Evolutionary conservation across 1,140 invertebrate species (phyloP), one percentile per base, ranked within the genome.

Genomic region (Brachionus koreanus): DNA sequence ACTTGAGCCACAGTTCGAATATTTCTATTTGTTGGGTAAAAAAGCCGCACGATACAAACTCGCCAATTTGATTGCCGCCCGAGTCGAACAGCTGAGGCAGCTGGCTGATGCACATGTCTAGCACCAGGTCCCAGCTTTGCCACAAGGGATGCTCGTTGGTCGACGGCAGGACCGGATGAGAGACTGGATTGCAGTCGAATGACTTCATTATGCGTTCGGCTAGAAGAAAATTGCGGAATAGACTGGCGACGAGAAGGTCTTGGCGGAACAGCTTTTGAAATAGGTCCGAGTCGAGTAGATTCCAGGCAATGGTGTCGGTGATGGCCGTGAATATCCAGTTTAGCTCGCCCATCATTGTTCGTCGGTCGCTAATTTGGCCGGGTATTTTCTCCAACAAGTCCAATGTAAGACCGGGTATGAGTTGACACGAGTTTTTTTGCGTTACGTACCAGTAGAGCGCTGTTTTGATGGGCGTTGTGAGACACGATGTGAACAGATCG

Each of bases 321-420:
- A 99, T 98, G 6, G 97, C 97, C 42, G 97, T 99, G 89, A 99
- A 99, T 86, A 99, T 98, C 97, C 97, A 99, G 90, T 99, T 99
- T 52, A 99, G 90, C 90, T 99, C 97, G 76, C 97, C 97, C 82
- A 98, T 91, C 93, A 98, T 96, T 33, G 97, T 98, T 85, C 95
- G 91, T 42, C 97, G 91, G 90, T 99, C 97, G 84, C 93, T 95
- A 77, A 98, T 91, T 87, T 94, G 92, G 6, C 97, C 97, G 42
- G 97, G 97, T 85, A 99, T 96, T 84, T 89, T 88, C 79, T 79
- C 84, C 49, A 85, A 82, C 16, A 86, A 12, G 33, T 82, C 79
- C 3, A 65, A 13, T 9, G 82, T 46, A 89, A 94, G 94, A 84
- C 49, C 25, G 2, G 67, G 83, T 19, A 84, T 82, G 82, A 84